A percentile compares a stretch with the other conserved stretches of the same genome.
Evolutionary conservation across 2,888 invertebrate genomes (phyloP).

Genomic region (Cinara cedri): DNA sequence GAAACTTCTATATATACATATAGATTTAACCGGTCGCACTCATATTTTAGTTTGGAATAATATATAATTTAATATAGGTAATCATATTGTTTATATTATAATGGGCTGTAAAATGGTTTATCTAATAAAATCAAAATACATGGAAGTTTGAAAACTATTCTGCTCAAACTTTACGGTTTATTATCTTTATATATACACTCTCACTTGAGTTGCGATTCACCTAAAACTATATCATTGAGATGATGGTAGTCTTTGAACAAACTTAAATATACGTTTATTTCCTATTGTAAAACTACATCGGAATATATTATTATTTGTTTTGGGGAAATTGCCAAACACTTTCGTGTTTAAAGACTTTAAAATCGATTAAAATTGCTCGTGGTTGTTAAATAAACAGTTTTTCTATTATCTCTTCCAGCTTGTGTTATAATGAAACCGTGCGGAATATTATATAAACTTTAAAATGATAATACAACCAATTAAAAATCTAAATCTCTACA

Average conservation of each 20-base stretch:
- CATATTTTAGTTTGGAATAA: neutral
- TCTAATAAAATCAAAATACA: slow-evolving; percentile 5
- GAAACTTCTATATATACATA: too few species aligned
- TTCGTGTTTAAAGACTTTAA: neutral
- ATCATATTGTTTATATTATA: neutral
- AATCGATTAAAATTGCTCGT: neutral
- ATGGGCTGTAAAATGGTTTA: neutral
- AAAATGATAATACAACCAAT: neutral
- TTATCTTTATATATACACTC: neutral
- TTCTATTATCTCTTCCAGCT: neutral
- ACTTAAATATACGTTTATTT: neutral
- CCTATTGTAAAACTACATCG: neutral
- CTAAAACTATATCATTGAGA: neutral
- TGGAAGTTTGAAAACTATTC: slow-evolving; percentile 14
- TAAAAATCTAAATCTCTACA: neutral
- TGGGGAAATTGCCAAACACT: neutral
- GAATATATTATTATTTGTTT: neutral
- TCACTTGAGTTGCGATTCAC: neutral
- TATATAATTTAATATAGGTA: too few species aligned
- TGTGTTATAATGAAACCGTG: neutral
- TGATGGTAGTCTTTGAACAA: neutral
- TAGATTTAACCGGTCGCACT: too few species aligned
- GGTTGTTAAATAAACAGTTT: neutral
- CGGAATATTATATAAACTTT: neutral
- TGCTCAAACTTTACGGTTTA: neutral